Conservation (phyloP, 2,113 vertebrate genomes). For the Aphyosemion australe region DNA sequence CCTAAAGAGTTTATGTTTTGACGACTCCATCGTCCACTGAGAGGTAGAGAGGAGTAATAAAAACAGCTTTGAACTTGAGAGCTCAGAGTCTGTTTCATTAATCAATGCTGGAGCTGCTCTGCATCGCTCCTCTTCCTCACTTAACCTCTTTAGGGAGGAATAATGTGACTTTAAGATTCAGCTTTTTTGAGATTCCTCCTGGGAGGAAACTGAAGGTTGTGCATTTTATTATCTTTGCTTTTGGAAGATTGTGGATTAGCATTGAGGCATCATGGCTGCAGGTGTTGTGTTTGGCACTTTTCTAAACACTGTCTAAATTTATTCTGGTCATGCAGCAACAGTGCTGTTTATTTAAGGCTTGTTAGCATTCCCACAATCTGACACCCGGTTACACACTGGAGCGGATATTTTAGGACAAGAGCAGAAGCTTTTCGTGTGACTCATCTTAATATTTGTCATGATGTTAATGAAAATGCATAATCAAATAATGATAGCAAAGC, state of each 20-base stretch:
- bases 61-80: slow-evolving; percentile 60
- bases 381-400: slow-evolving; percentile 3
- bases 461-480: neutral
- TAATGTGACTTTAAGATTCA: slow-evolving; percentile 49
- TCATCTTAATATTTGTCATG: neutral
- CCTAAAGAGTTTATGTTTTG: slow-evolving; percentile 23
- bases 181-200: slow-evolving; percentile 40
- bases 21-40: slow-evolving; percentile 34
- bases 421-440: slow-evolving; percentile 26
- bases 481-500: no score
- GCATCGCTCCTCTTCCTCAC: slow-evolving; percentile 38
- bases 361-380: slow-evolving; percentile 31
- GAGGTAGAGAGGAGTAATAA: slow-evolving; percentile 50
- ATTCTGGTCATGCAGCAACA: slow-evolving; percentile 55
- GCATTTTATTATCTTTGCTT: neutral
- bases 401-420: slow-evolving; percentile 50
- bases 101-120: slow-evolving; percentile 52
- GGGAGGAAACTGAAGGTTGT: slow-evolving; percentile 15
- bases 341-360: slow-evolving; percentile 36
- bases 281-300: slow-evolving; percentile 44
- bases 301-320: slow-evolving; percentile 52
- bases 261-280: slow-evolving; percentile 8
- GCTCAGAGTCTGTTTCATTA: slow-evolving; percentile 55
- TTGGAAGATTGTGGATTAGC: neutral
- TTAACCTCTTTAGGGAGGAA: slow-evolving; percentile 35